Evolutionary conservation across 2,888 invertebrate species (phyloP).

Genomic region (Parascotia fuliginaria): DNA sequence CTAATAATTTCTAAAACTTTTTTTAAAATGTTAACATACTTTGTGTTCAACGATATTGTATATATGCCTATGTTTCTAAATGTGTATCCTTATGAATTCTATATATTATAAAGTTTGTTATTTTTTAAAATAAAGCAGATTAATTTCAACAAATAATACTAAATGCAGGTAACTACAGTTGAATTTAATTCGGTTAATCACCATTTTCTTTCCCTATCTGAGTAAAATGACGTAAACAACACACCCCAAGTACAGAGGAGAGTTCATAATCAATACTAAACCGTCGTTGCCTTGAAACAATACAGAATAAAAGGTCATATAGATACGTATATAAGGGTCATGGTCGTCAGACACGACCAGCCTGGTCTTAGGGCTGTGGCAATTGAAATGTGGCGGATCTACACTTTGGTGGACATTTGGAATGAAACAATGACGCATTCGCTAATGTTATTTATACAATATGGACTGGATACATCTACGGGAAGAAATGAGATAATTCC

Average conservation of each 20-base stretch:
- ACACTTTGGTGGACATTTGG: background rate
- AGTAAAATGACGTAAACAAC: conserved; percentile 5
- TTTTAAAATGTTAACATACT: no score
- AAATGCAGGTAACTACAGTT: conserved; percentile 6
- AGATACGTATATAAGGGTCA: conserved; percentile 29
- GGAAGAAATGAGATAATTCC: no score
- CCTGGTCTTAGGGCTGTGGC: conserved; percentile 28
- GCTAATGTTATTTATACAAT: no score
- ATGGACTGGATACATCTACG: no score
- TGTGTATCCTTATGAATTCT: no score
- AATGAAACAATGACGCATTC: no score
- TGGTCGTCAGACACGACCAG: conserved; percentile 27
- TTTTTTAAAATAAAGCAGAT: no score
- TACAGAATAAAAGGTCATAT: conserved; percentile 18
- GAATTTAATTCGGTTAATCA: conserved; percentile 11
- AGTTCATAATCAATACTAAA: conserved; percentile 32
- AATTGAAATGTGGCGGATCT: background rate
- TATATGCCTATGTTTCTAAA: no score
- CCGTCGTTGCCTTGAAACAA: conserved; percentile 28
- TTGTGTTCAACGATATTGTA: no score
- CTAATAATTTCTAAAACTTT: no score
- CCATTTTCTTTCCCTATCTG: conserved; percentile 2
- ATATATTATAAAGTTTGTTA: no score
- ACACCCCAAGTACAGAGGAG: background rate
- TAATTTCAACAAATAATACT: background rate